phyloP scores from a whole-genome alignment of 2,113 vertebrate species.

The Pteruthius melanotis region DNA sequence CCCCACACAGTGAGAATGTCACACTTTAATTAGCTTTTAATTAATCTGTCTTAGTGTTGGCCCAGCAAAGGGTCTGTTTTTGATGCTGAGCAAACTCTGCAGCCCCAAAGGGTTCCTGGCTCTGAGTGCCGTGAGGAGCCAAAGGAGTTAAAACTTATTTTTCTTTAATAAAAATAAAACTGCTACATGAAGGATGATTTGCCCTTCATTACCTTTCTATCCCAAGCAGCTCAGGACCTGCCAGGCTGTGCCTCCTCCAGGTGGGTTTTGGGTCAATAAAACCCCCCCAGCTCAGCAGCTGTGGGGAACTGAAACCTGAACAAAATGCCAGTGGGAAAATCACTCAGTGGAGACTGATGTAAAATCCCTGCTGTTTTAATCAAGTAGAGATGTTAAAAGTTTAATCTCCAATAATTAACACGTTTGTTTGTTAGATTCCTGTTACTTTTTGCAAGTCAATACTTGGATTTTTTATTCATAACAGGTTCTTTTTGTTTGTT shows the following conservation, averaged over 20 bases:
- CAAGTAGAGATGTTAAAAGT: not conserved
- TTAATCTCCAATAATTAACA: not conserved
- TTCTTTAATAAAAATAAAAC: not conserved
- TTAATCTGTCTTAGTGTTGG: not conserved
- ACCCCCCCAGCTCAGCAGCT: not conserved
- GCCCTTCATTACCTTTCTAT: not conserved
- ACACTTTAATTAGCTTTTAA: not conserved
- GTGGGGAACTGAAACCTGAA: not conserved
- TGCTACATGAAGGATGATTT: not conserved
- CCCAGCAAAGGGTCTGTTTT: not conserved
- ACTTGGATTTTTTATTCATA: not conserved
- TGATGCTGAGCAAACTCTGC: not conserved
- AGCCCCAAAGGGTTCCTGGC: not conserved
- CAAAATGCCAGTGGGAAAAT: not conserved
- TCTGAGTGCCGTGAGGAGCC: not conserved
- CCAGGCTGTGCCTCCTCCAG: not conserved
- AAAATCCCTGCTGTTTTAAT: slow-evolving; percentile 6
- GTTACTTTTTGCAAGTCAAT: not conserved
- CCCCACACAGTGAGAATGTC: not conserved
- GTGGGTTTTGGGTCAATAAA: not conserved
- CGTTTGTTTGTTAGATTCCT: not conserved
- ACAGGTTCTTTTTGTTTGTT: not conserved
- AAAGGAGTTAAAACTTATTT: not conserved
- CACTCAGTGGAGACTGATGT: not conserved
- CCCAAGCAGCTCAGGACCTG: not conserved